These are phyloP conservation scores for Clusia tigrina DNA, from an alignment of 2,888 invertebrate species.

Conservation along the genomic window DNA sequence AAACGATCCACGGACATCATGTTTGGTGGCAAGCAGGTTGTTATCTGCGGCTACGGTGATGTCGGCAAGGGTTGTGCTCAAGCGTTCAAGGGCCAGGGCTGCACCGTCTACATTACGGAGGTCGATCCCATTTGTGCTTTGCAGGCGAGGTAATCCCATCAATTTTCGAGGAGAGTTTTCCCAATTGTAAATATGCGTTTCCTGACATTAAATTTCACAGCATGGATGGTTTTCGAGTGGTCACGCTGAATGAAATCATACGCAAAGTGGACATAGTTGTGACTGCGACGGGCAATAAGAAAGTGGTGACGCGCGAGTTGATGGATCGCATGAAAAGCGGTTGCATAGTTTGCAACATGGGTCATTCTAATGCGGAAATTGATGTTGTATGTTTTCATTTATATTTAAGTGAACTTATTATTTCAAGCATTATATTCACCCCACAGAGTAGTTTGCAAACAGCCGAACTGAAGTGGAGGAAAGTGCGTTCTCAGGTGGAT, in stretches of 20 bases:
- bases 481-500: conserved; percentile 95
- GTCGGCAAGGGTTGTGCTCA: conserved; percentile 96
- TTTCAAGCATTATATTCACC: neutral
- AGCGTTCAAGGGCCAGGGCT: conserved; percentile 90
- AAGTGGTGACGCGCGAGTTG: conserved; percentile 90
- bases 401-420: neutral
- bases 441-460: conserved; percentile 83
- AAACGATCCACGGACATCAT: conserved; percentile 76
- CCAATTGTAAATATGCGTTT: neutral
- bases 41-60: conserved; percentile 95
- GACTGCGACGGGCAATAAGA: conserved; percentile 95
- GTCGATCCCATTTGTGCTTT: conserved; percentile 97
- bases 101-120: conserved; percentile 85
- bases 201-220: conserved; percentile 37
- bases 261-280: conserved; percentile 92
- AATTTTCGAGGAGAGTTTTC: neutral
- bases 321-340: conserved; percentile 97
- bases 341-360: conserved; percentile 95
- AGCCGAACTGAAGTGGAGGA: conserved; percentile 96
- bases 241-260: conserved; percentile 89
- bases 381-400: conserved; percentile 89
- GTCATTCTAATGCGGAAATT: conserved; percentile 93
- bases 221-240: conserved; percentile 95
- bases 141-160: conserved; percentile 78
- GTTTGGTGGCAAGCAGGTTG: conserved; percentile 96